These are phyloP conservation scores for Lithophane semibrunnea DNA, from an alignment of 2,888 invertebrate species.

Conservation along the genomic window DNA sequence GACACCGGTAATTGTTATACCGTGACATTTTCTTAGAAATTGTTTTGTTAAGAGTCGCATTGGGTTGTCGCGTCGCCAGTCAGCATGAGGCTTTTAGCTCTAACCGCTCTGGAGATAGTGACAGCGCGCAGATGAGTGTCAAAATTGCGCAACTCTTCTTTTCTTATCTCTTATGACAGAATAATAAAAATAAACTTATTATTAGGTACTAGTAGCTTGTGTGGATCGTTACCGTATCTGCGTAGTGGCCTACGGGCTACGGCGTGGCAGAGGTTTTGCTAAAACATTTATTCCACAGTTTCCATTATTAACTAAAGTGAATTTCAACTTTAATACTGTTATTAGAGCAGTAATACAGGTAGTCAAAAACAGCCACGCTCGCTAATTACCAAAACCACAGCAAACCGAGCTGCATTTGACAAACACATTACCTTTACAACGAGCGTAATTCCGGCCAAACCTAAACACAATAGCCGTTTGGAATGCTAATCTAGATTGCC, in stretches of 20 bases:
- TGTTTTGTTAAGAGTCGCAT: no score
- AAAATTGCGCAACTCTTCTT: not conserved
- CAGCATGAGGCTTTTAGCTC: no score
- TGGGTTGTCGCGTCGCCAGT: no score
- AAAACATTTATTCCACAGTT: not conserved
- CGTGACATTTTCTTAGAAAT: no score
- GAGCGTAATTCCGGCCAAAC: conserved; percentile 29
- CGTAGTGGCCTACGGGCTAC: not conserved
- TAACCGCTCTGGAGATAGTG: not conserved
- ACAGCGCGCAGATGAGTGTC: no score
- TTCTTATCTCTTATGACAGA: not conserved
- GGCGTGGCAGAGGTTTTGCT: not conserved
- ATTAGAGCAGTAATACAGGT: not conserved
- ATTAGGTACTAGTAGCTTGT: not conserved
- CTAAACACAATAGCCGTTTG: conserved; percentile 51
- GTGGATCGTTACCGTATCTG: not conserved
- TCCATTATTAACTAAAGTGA: not conserved
- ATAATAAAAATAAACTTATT: not conserved
- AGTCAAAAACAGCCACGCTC: not conserved
- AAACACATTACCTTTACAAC: conserved; percentile 35
- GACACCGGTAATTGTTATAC: no score
- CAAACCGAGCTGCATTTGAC: conserved; percentile 30
- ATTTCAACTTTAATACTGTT: not conserved
- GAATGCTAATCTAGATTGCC: conserved; percentile 63
- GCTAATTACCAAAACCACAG: conserved; percentile 18